Evolutionary conservation across 1,140 invertebrate genomes (phyloP), one percentile per base, ranked within the genome.

Genomic region (Hirudo medicinalis): DNA sequence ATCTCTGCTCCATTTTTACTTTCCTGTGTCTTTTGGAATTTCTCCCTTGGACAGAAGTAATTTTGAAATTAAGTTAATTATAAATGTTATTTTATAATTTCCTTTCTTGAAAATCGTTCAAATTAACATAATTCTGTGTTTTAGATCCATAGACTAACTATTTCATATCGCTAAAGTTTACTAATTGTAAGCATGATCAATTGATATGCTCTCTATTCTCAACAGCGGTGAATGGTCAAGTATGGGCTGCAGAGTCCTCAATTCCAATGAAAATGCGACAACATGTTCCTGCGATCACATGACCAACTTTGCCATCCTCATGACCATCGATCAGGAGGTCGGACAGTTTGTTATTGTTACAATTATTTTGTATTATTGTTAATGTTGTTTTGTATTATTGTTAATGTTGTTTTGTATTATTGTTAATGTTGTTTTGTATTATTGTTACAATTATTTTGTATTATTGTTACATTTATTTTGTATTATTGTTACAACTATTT

Each of bases 291-390:
- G 67, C 36, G 67, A 68, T 40, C 67, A 68, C 36, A 32, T 68
- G 67, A 68, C 67, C 25, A 68, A 68, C 67, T 68, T 68, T n/a
- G 67, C 67, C 25, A 27, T 68, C 32, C 36, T 68, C 25, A 68
- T 68, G 67, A 68, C 22, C 36, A 11, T 32, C 27, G 67, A 32
- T 40, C 67, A 63, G 57, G 43, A 49, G 43, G 43, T 49, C 15
- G 9, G 6, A 36, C 32, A 36, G 32, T 36, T 36, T 11, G 11
- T 49, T 49, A 49, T 49, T 49, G 13, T 17, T 40, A 40, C 4
- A 4, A 49, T 49, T 49, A 49, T 49, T n/a, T n/a, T n/a, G n/a
- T 49, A 49, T 49, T 49, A 15, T 49, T 49, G 11, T 49, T 49
- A 49, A 5, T 49, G 11, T 49, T 49, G 11, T 49, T n/a, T n/a